These are phyloP conservation scores for Uropsilus gracilis DNA, from an alignment of 2,113 vertebrate genomes.

Conservation along the genomic window DNA sequence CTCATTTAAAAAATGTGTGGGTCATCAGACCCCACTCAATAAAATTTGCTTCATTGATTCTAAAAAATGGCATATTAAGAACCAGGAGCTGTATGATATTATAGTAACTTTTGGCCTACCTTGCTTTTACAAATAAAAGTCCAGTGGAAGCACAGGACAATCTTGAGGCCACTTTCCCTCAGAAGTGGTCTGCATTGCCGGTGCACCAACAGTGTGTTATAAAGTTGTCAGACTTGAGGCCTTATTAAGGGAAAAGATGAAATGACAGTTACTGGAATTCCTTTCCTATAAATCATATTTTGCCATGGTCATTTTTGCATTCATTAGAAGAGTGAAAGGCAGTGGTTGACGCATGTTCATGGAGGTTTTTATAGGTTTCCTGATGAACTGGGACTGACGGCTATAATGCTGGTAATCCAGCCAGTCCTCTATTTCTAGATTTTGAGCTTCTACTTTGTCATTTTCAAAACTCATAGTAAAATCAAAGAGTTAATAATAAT, in stretches of 20 bases:
- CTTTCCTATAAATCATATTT: conserved; percentile 83
- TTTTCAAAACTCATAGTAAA: conserved; percentile 40
- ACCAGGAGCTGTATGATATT: conserved; percentile 69
- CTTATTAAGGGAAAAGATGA: conserved; percentile 79
- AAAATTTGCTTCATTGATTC: conserved; percentile 83
- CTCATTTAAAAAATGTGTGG: conserved; percentile 83
- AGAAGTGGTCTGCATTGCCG: conserved; percentile 51
- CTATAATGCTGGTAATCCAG: conserved; percentile 57
- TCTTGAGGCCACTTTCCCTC: conserved; percentile 50
- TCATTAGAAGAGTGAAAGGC: conserved; percentile 81
- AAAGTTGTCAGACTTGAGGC: conserved; percentile 72
- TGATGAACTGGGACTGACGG: conserved; percentile 83
- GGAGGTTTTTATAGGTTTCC: conserved; percentile 75
- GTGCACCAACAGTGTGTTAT: conserved; percentile 75
- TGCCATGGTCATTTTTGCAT: conserved; percentile 76
- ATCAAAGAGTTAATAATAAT: conserved; percentile 81
- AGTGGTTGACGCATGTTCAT: conserved; percentile 48
- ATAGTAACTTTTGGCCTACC: conserved; percentile 46
- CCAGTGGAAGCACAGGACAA: not conserved
- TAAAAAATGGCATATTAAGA: conserved; percentile 71
- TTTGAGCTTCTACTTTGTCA: conserved; percentile 47
- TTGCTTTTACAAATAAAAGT: conserved; percentile 63
- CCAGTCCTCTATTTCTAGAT: conserved; percentile 49
- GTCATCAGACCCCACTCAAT: conserved; percentile 86
- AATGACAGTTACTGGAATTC: conserved; percentile 81